Conservation (phyloP, 2,888 invertebrate genomes). For the Meghimatium bilineatum region DNA sequence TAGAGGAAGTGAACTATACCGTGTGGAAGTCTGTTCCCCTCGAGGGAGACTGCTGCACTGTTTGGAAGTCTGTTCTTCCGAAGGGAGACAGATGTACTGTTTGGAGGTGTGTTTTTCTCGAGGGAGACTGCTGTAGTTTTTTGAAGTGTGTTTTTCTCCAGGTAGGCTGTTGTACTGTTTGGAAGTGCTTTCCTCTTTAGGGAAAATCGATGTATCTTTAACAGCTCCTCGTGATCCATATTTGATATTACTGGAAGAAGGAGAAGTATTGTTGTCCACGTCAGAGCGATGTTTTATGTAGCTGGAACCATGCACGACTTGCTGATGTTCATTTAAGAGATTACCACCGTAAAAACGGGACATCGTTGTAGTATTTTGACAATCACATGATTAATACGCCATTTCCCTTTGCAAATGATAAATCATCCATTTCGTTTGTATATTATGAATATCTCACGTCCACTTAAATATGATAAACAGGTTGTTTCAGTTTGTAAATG, state of each 20-base stretch:
- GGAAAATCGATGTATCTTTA: not conserved
- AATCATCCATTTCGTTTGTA: too few species aligned
- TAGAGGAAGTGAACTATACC: too few species aligned
- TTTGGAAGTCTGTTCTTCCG: not conserved
- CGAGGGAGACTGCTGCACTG: constrained; percentile 1
- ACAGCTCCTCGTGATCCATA: not conserved
- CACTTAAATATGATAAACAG: too few species aligned
- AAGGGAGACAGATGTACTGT: too few species aligned
- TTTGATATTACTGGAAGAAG: not conserved
- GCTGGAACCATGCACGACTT: not conserved
- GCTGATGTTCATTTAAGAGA: not conserved
- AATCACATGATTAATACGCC: not conserved
- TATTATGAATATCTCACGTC: too few species aligned
- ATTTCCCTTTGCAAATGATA: not conserved
- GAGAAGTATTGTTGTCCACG: not conserved
- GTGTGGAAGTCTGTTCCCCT: not conserved
- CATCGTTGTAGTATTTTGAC: not conserved
- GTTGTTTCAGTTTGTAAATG: too few species aligned
- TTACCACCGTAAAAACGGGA: not conserved
- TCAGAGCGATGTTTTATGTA: constrained; percentile 1
- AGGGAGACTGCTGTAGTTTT: not conserved
- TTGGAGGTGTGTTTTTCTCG: not conserved
- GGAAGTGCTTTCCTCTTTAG: not conserved
- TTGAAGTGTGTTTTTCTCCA: not conserved
- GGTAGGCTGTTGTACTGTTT: not conserved